Conservation (phyloP, 92 coral and sea anemone species). For the Porites rus region DNA sequence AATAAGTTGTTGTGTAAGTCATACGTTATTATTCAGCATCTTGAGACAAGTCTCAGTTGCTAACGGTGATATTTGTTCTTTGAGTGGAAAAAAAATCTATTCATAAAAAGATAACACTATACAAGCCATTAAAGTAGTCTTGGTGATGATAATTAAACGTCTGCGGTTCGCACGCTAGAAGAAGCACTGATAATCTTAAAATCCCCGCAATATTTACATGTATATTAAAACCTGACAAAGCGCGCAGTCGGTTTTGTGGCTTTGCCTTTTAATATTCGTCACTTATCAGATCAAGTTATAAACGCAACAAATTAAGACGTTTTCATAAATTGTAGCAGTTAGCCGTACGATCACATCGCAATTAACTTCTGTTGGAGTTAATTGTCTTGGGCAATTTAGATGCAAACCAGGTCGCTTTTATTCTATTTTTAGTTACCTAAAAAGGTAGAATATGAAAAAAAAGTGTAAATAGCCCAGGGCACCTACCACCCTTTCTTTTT, state of each 20-base stretch:
- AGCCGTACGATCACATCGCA: neutral
- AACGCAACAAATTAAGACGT: neutral
- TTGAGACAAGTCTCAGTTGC: neutral
- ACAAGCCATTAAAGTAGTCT: neutral
- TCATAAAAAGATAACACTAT: neutral
- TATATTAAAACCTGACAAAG: neutral
- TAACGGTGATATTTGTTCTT: neutral
- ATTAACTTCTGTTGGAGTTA: neutral
- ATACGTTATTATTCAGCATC: slow-evolving; percentile 4
- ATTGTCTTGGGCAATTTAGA: slow-evolving; percentile 3
- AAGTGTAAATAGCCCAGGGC: neutral
- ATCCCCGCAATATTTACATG: neutral
- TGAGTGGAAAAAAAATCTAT: neutral
- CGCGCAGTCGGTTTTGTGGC: neutral
- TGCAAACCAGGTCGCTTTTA: slow-evolving; percentile 4
- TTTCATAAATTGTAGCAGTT: neutral
- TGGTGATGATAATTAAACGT: slow-evolving; percentile 1
- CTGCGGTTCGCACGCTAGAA: neutral
- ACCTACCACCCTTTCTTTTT: neutral
- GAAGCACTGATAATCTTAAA: neutral
- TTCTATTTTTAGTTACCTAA: neutral
- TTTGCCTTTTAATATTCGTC: neutral
- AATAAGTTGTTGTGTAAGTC: neutral
- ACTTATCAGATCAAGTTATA: neutral
- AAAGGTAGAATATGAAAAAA: neutral